Percentiles rank a stretch among this genome's conserved stretches.
Conservation (phyloP, 2,888 invertebrate species). For the Strigamia transsilvanica region DNA sequence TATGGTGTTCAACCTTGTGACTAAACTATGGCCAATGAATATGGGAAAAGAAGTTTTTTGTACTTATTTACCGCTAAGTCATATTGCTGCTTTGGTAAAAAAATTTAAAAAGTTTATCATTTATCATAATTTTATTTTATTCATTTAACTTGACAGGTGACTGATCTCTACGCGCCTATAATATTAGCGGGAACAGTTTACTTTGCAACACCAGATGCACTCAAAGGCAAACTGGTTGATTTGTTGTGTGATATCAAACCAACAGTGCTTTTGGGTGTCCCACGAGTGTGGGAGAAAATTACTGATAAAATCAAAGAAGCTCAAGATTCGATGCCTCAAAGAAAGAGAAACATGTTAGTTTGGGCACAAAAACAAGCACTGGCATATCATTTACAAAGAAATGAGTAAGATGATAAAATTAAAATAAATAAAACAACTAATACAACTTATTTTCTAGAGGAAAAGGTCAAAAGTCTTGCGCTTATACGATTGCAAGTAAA, state of each 20-base stretch:
- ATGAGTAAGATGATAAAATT: background rate
- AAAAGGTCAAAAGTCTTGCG: background rate
- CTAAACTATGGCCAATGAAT: background rate
- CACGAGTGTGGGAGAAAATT: slow-evolving; percentile 17
- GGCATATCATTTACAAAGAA: background rate
- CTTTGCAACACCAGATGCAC: background rate
- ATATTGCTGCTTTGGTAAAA: background rate
- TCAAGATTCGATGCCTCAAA: background rate
- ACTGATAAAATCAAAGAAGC: slow-evolving; percentile 6
- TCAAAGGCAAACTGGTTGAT: slow-evolving; percentile 17
- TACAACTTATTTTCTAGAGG: background rate
- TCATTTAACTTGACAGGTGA: background rate
- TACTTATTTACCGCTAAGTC: background rate
- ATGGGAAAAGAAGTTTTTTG: background rate
- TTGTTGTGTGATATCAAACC: background rate
- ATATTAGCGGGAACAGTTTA: background rate
- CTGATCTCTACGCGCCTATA: background rate
- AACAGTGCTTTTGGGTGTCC: background rate
- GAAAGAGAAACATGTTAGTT: background rate
- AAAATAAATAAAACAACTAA: background rate
- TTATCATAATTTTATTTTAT: background rate
- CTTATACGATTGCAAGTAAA: background rate
- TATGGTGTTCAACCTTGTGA: background rate
- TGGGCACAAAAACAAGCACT: slow-evolving; percentile 15
- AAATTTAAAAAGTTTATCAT: too few species aligned